Percentiles rank a stretch among this genome's conserved stretches.
Evolutionary conservation across 2,888 invertebrate genomes (phyloP).

Genomic region (Conomelus anceps): DNA sequence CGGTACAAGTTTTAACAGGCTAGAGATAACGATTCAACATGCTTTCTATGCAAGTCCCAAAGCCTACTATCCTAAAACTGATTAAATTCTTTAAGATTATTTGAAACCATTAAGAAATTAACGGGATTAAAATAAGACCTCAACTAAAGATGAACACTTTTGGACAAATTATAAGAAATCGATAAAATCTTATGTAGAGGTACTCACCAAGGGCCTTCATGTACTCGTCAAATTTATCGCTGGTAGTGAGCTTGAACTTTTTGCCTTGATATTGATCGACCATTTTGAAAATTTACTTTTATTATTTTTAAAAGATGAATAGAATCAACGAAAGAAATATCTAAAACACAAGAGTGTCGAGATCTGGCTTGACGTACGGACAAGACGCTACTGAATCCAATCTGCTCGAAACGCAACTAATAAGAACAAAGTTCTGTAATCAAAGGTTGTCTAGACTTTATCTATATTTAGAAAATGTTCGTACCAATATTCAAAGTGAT

Average conservation of each 20-base stretch:
- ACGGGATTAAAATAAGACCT: neutral
- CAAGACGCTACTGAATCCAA: neutral
- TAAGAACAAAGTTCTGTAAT: neutral
- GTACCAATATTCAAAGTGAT: neutral
- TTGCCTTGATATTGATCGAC: constrained; percentile 48
- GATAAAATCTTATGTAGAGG: neutral
- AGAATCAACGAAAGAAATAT: neutral
- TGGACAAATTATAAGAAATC: neutral
- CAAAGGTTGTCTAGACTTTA: neutral
- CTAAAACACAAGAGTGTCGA: neutral
- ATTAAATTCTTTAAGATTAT: neutral
- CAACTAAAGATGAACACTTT: neutral
- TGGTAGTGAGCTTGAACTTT: constrained; percentile 70
- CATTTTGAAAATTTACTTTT: neutral
- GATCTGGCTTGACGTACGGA: neutral
- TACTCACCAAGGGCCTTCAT: constrained; percentile 79
- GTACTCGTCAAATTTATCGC: constrained; percentile 83
- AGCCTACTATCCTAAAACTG: neutral
- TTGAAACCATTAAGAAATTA: neutral
- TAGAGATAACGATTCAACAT: neutral
- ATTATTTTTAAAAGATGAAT: neutral
- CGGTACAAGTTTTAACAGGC: neutral
- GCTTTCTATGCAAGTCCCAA: neutral
- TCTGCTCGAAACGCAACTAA: neutral
- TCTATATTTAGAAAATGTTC: neutral